Evolutionary conservation across 2,888 invertebrate genomes (phyloP).

Genomic region (Nasonia oneida): DNA sequence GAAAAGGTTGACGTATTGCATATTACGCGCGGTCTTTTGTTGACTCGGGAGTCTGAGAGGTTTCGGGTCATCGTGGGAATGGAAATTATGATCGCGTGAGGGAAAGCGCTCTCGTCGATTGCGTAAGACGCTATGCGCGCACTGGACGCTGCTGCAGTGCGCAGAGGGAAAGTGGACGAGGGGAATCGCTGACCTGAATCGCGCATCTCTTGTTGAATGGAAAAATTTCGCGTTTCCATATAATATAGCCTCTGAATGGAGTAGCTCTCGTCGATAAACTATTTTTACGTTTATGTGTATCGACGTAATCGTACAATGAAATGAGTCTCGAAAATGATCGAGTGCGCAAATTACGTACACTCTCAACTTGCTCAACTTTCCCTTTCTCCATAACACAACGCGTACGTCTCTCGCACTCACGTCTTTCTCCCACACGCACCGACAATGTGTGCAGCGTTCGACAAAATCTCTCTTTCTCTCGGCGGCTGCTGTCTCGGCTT

Average conservation of each 20-base stretch:
- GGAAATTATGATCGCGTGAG: background rate
- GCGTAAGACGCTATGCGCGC: background rate
- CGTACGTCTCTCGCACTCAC: background rate
- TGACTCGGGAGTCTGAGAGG: background rate
- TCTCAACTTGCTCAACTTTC: conserved; percentile 53
- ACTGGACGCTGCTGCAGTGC: background rate
- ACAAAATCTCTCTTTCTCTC: background rate
- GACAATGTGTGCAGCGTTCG: background rate
- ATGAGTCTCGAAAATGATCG: too few relatives aligned
- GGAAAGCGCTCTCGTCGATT: background rate
- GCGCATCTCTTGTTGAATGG: background rate
- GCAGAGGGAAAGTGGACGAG: conserved; percentile 4
- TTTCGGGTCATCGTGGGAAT: background rate
- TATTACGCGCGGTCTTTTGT: background rate
- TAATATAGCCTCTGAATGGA: background rate
- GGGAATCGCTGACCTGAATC: conserved; percentile 12
- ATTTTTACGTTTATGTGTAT: too few relatives aligned
- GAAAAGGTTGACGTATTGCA: background rate
- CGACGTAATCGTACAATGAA: too few relatives aligned
- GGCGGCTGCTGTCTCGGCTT: background rate
- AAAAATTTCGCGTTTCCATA: background rate
- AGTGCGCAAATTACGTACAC: background rate
- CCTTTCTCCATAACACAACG: conserved; percentile 36
- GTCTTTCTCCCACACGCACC: conserved; percentile 21
- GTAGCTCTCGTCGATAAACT: too few relatives aligned